phyloP scores from a whole-genome alignment of 2,113 vertebrate genomes.

The Mohoua ochrocephala region DNA sequence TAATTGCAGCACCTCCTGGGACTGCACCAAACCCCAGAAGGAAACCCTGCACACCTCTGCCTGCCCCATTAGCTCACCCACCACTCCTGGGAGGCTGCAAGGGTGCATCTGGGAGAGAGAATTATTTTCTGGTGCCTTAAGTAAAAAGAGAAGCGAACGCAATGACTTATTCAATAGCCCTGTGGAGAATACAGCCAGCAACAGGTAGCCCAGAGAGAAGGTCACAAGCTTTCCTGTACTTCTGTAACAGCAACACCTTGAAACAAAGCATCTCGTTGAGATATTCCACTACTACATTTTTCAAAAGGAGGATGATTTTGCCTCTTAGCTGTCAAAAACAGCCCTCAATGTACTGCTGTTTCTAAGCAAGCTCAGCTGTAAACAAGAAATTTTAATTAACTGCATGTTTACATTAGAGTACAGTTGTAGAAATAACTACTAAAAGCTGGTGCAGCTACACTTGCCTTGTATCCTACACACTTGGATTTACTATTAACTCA shows the following conservation, averaged over 20 bases:
- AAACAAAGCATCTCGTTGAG: background rate
- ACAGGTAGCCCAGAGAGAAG: background rate
- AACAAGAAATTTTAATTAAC: background rate
- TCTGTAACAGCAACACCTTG: background rate
- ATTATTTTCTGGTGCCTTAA: conserved; percentile 64
- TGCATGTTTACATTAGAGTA: background rate
- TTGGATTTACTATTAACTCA: background rate
- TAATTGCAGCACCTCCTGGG: background rate
- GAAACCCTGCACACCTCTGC: background rate
- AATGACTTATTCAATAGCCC: conserved; percentile 13
- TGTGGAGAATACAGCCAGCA: conserved; percentile 24
- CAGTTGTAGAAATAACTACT: background rate
- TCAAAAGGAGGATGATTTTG: background rate
- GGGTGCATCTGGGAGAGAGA: conserved; percentile 39
- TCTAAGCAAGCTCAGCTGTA: background rate
- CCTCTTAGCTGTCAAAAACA: background rate
- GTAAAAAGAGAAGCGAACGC: conserved; percentile 5
- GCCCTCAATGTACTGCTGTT: background rate
- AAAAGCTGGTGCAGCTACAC: background rate
- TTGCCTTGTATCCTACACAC: background rate
- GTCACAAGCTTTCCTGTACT: background rate
- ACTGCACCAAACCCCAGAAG: background rate
- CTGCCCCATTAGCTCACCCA: background rate
- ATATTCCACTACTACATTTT: background rate
- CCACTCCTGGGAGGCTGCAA: conserved; percentile 40